phyloP scores from a whole-genome alignment of 2,113 vertebrate species.

The Bos indicus region DNA sequence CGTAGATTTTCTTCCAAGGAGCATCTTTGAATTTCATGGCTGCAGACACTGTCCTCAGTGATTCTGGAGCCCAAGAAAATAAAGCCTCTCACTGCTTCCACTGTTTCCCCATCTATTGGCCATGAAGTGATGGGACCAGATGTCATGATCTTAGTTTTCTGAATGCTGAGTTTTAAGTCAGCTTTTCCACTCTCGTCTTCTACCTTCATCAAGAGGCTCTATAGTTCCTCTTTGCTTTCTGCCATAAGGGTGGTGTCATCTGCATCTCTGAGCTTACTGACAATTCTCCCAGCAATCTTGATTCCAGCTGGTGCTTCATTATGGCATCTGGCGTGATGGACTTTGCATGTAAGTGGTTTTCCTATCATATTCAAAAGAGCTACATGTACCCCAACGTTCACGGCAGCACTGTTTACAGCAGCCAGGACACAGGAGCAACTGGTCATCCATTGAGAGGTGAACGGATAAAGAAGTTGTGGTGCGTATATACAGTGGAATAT shows the following conservation, averaged over 20 bases:
- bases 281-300: neutral
- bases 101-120: neutral
- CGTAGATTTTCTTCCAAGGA: neutral
- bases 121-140: neutral
- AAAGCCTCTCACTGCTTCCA: neutral
- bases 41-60: neutral
- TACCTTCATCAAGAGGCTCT: neutral
- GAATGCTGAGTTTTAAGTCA: neutral
- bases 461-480: accelerated
- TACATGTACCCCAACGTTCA: neutral
- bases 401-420: neutral
- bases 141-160: neutral
- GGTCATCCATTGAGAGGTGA: neutral
- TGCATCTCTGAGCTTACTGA: neutral
- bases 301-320: neutral
- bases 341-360: neutral
- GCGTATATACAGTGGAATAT: accelerated
- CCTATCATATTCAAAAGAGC: neutral
- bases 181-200: neutral
- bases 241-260: neutral
- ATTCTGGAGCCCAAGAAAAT: neutral
- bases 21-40: neutral
- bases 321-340: neutral
- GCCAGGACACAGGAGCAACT: neutral
- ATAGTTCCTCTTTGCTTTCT: neutral